Conservation (phyloP, 2,113 vertebrate species). For the Labeo catla region DNA sequence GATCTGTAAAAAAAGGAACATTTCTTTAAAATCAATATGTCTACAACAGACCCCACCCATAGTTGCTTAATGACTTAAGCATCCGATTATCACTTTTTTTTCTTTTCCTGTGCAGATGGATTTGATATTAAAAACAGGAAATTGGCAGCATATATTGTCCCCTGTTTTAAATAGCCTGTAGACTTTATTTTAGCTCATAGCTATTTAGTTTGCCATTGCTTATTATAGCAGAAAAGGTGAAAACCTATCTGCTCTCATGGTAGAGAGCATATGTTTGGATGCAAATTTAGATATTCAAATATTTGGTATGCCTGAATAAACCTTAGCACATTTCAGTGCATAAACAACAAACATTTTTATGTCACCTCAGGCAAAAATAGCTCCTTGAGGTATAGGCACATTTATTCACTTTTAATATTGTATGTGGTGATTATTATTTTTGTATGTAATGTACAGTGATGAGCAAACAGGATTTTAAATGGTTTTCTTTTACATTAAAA, state of each 20-base stretch:
- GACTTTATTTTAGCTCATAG: background rate
- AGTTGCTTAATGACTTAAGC: background rate
- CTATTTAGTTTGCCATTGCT: background rate
- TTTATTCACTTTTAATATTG: background rate
- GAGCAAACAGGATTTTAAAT: background rate
- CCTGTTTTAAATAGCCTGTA: background rate
- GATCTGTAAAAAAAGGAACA: conserved; percentile 33
- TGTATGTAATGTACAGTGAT: background rate
- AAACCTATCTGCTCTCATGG: background rate
- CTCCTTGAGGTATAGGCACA: background rate
- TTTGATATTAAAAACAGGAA: background rate
- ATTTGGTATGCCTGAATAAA: background rate
- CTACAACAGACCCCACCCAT: background rate
- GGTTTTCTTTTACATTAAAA: background rate
- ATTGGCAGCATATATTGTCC: background rate
- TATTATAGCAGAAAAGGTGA: background rate
- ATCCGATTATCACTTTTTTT: background rate
- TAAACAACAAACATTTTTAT: background rate
- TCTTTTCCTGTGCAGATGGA: background rate
- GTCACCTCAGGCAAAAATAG: background rate
- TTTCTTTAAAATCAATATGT: background rate
- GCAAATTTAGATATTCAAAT: background rate
- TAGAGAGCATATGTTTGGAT: background rate
- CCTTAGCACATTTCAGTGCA: background rate
- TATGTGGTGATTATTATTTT: background rate